A percentile compares a stretch with the other conserved stretches of the same genome.
Evolutionary conservation across 2,888 invertebrate species (phyloP).

Genomic region (Trichogramma dendrolimi): DNA sequence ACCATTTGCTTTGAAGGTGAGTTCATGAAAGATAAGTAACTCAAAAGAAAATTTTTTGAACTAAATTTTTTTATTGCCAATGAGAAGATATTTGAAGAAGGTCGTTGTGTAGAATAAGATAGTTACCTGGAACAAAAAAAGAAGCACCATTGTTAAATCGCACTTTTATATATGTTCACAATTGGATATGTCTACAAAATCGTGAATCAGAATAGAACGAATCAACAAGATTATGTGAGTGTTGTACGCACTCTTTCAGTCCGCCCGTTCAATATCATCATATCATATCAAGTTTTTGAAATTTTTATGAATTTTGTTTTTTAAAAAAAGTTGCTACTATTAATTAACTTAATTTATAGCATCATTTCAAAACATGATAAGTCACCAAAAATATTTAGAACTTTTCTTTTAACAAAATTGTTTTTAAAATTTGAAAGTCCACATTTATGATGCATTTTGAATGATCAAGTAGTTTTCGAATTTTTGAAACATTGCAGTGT

Average conservation of each 20-base stretch:
- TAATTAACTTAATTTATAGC: neutral
- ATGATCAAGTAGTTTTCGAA: too few species aligned
- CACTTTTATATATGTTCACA: neutral
- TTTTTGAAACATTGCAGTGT: too few species aligned
- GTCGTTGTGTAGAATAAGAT: too few species aligned
- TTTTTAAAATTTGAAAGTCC: neutral
- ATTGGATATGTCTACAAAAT: neutral
- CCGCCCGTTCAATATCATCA: conserved; percentile 56
- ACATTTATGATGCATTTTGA: too few species aligned
- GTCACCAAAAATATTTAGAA: neutral
- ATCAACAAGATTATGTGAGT: conserved; percentile 34
- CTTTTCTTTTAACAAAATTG: neutral
- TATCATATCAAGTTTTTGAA: conserved; percentile 40
- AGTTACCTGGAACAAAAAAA: too few species aligned
- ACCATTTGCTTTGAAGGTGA: too few species aligned
- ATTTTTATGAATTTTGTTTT: neutral
- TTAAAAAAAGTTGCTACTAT: conserved; percentile 9
- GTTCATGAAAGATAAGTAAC: too few species aligned
- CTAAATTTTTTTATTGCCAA: too few species aligned
- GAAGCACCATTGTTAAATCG: too few species aligned
- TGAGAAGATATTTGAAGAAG: too few species aligned
- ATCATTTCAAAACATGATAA: neutral
- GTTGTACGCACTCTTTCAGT: conserved; percentile 52
- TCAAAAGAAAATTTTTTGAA: too few species aligned
- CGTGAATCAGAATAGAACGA: conserved; percentile 22